Conservation (phyloP, 92 coral and sea anemone genomes). For the Parazoanthus darwini region DNA sequence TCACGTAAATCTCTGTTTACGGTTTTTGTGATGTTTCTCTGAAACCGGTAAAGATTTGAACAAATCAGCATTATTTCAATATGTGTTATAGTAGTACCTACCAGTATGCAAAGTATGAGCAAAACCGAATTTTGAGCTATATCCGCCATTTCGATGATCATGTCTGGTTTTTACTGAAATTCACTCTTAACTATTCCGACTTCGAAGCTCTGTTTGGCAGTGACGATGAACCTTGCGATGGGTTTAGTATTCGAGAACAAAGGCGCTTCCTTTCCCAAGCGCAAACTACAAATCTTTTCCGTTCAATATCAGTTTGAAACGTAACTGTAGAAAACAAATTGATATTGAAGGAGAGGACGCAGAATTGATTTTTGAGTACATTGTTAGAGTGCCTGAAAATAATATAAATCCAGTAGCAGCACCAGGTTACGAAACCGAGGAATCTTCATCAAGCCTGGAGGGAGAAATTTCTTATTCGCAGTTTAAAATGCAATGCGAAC, state of each 20-base stretch:
- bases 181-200: too few relatives aligned
- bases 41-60: too few relatives aligned
- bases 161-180: too few relatives aligned
- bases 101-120: too few relatives aligned
- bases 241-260: conserved; percentile 17
- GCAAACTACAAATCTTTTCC: neutral
- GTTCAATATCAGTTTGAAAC: neutral
- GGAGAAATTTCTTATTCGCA: neutral
- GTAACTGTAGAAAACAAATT: neutral
- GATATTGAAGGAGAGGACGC: neutral
- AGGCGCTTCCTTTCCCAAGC: conserved; percentile 26
- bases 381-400: neutral
- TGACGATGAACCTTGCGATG: conserved; percentile 7
- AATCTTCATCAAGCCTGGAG: conserved; percentile 20
- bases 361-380: conserved; percentile 12
- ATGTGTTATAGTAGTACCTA: too few relatives aligned
- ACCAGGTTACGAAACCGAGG: conserved; percentile 26
- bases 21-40: too few relatives aligned
- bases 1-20: too few relatives aligned
- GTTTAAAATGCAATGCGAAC: too few relatives aligned
- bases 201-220: too few relatives aligned
- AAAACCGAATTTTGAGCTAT: too few relatives aligned
- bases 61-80: too few relatives aligned
- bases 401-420: conserved; percentile 5
- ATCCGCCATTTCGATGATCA: too few relatives aligned